Conservation (phyloP, 2,113 vertebrate species). For the Fregetta grallaria region DNA sequence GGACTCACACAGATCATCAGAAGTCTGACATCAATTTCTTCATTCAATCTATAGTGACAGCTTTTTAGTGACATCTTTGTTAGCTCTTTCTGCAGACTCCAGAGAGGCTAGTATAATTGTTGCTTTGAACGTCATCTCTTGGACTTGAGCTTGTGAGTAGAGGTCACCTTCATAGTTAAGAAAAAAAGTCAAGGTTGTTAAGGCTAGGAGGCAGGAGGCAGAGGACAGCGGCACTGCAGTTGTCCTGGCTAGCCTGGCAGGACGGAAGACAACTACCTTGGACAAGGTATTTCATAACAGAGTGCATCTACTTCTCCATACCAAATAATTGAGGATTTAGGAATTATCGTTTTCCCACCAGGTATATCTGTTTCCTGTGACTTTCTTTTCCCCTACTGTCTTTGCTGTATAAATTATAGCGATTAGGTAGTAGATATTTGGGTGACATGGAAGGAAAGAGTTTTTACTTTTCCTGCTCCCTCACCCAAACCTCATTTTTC, state of each 20-base stretch:
- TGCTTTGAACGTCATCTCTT: not conserved
- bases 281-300: not conserved
- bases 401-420: not conserved
- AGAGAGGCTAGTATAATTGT: not conserved
- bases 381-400: not conserved
- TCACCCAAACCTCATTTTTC: not conserved
- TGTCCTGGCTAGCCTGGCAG: not conserved
- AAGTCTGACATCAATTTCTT: not conserved
- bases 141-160: not conserved
- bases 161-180: not conserved
- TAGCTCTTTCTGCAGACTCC: not conserved
- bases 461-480: not conserved
- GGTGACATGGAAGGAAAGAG: not conserved
- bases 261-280: not conserved
- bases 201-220: not conserved
- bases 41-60: not conserved
- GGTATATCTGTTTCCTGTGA: not conserved
- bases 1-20: not conserved
- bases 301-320: not conserved
- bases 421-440: not conserved
- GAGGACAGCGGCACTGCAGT: fast-evolving
- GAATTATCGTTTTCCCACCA: not conserved
- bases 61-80: not conserved
- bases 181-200: not conserved
- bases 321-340: not conserved